These are phyloP conservation scores for Aphis craccivora DNA, from an alignment of 1,140 invertebrate genomes.

Conservation along the genomic window DNA sequence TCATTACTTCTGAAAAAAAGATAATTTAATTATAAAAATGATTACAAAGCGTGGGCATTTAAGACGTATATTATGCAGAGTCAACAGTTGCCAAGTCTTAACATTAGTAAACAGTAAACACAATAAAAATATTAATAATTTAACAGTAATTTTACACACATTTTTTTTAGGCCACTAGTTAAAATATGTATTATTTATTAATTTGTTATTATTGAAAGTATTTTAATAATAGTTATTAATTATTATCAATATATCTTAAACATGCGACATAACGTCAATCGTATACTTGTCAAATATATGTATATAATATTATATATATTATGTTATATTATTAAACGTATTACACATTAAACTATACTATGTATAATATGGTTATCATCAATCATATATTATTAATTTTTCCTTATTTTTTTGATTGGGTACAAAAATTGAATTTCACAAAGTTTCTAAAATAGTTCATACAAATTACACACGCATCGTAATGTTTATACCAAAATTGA, in stretches of 20 bases:
- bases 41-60: not conserved
- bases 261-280: not conserved
- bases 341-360: too few species aligned
- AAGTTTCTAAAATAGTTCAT: not conserved
- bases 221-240: not conserved
- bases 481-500: not conserved
- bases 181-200: conserved; percentile 11
- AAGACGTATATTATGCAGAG: not conserved
- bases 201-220: not conserved
- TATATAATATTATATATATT: not conserved
- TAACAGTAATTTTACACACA: not conserved
- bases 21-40: not conserved
- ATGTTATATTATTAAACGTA: not conserved
- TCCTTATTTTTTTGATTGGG: not conserved
- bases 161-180: not conserved
- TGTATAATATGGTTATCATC: not conserved
- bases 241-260: not conserved
- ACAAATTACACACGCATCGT: too few species aligned
- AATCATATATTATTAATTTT: not conserved
- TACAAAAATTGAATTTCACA: not conserved
- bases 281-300: not conserved
- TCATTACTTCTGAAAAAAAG: not conserved
- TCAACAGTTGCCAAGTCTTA: not conserved
- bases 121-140: not conserved
- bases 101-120: not conserved